Conservation (phyloP, 2,888 invertebrate genomes). For the Lymantria monacha region DNA sequence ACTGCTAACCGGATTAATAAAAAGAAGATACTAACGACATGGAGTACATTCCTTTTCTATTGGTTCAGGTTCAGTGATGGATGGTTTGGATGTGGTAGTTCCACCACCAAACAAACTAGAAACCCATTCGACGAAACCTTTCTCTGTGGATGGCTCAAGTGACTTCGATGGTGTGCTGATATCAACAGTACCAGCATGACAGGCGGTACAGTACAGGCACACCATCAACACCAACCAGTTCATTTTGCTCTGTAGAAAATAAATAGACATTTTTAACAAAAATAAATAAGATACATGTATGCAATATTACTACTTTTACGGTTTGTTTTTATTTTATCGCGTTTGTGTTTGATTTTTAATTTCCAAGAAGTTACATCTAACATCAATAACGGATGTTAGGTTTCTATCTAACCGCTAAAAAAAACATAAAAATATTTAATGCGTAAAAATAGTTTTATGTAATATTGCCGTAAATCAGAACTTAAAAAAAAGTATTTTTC, state of each 20-base stretch:
- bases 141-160: conserved; percentile 39
- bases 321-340: too few species aligned
- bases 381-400: too few species aligned
- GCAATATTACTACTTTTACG: too few species aligned
- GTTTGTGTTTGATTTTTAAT: too few species aligned
- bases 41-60: conserved; percentile 57
- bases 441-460: too few species aligned
- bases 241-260: conserved; percentile 38
- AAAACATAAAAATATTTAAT: too few species aligned
- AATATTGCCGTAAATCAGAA: too few species aligned
- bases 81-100: conserved; percentile 45
- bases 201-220: conserved; percentile 40
- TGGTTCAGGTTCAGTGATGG: conserved; percentile 51
- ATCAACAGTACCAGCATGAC: conserved; percentile 29
- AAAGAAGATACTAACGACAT: conserved; percentile 74
- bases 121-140: conserved; percentile 74
- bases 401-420: too few species aligned
- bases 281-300: too few species aligned
- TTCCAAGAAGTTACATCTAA: too few species aligned
- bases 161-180: conserved; percentile 8
- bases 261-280: neutral
- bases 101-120: conserved; percentile 51
- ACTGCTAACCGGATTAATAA: neutral
- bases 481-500: too few species aligned
- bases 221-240: conserved; percentile 45